A percentile compares a stretch with the other conserved stretches of the same genome.
These are phyloP conservation scores for Sinopyrophorus schimmeli DNA, from an alignment of 2,888 invertebrate species.

Conservation along the genomic window DNA sequence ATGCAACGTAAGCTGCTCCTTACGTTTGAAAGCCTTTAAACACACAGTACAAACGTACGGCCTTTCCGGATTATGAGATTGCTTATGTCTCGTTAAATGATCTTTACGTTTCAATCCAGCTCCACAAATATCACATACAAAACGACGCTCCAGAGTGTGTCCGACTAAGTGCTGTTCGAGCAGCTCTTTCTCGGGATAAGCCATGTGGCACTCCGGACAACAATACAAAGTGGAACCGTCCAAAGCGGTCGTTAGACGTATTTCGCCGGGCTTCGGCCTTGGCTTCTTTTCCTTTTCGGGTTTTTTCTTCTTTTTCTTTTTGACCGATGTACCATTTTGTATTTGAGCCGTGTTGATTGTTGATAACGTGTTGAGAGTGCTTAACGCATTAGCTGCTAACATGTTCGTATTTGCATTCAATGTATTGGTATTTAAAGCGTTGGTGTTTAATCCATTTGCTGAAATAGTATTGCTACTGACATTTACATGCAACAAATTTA, in stretches of 20 bases:
- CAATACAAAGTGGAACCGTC: constrained; percentile 85
- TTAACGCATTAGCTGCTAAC: constrained; percentile 57
- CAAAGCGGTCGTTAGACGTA: constrained; percentile 74
- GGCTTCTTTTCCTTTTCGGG: constrained; percentile 77
- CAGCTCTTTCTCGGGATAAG: constrained; percentile 81
- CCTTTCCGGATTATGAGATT: constrained; percentile 85
- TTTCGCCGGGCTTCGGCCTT: constrained; percentile 83
- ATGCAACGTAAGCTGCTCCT: constrained; percentile 85
- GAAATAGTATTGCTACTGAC: constrained; percentile 42
- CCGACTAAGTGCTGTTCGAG: constrained; percentile 85
- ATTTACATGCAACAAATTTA: constrained; percentile 47
- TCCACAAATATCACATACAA: constrained; percentile 88
- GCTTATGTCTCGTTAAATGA: constrained; percentile 83
- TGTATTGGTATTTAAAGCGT: constrained; percentile 33
- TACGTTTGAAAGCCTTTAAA: constrained; percentile 84
- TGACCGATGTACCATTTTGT: constrained; percentile 55
- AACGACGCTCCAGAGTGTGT: constrained; percentile 81
- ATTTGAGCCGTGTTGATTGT: constrained; percentile 54
- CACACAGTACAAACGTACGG: constrained; percentile 88
- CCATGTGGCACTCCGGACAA: constrained; percentile 89
- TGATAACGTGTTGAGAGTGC: constrained; percentile 55
- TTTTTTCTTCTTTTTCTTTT: constrained; percentile 83
- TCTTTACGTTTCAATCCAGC: constrained; percentile 86
- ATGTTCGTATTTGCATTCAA: constrained; percentile 40
- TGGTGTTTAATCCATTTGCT: constrained; percentile 49